phyloP scores from a whole-genome alignment of 2,797 vertebrate species.

The Yasuhikotakia modesta region DNA sequence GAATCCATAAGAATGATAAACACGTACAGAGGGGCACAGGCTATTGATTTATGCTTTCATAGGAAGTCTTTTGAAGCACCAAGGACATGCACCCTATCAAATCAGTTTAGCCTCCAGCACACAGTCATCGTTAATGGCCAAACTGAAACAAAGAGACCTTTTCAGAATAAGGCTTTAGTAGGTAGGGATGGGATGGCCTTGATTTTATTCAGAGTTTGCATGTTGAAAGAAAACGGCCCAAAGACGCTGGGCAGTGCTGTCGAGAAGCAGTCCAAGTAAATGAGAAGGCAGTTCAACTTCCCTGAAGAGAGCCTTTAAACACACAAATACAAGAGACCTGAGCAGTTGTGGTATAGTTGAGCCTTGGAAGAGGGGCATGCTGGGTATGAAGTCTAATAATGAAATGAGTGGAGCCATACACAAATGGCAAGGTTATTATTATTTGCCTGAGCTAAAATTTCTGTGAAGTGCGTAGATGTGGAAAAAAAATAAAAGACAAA shows the following conservation, averaged over 20 bases:
- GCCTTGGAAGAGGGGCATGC: conserved; percentile 32
- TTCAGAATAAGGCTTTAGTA: conserved; percentile 60
- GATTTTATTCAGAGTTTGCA: conserved; percentile 65
- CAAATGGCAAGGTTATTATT: conserved; percentile 41
- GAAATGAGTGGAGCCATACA: conserved; percentile 34
- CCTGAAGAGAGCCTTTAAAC: conserved; percentile 43
- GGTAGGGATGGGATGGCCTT: conserved; percentile 53
- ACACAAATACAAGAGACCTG: conserved; percentile 6
- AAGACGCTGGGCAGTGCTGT: conserved; percentile 55
- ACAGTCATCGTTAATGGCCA: conserved; percentile 66
- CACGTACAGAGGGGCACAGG: conserved; percentile 61
- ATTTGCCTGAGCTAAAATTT: conserved; percentile 31
- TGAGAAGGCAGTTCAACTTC: conserved; percentile 56
- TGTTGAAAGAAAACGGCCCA: conserved; percentile 50
- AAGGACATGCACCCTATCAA: conserved; percentile 77
- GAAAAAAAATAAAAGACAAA: conserved; percentile 12
- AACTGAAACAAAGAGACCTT: conserved; percentile 71
- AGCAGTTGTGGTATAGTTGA: conserved; percentile 16
- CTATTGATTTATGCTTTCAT: conserved; percentile 73
- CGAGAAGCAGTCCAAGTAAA: conserved; percentile 58
- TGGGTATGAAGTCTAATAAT: conserved; percentile 44
- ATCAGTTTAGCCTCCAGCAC: conserved; percentile 66
- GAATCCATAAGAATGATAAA: conserved; percentile 67
- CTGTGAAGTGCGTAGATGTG: not conserved
- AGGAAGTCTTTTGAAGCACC: conserved; percentile 73